Percentiles rank a stretch among this genome's conserved stretches.
Conservation (phyloP, 2,797 vertebrate species). For the Gymnocypris eckloni region DNA sequence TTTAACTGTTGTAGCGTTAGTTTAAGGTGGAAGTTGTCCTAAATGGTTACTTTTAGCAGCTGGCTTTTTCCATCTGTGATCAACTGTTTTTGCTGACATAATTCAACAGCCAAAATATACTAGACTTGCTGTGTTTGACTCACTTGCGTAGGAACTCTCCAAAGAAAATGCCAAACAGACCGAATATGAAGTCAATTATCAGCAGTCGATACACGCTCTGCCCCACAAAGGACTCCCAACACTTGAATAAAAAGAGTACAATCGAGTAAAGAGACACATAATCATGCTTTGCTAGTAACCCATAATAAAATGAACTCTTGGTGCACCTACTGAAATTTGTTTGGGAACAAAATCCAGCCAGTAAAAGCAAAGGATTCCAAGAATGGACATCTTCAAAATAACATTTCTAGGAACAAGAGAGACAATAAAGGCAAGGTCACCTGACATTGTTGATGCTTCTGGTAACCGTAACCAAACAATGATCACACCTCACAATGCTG, state of each 20-base stretch:
- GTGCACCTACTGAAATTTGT: constrained; percentile 65
- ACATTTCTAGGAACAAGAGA: constrained; percentile 79
- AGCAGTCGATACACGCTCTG: constrained; percentile 93
- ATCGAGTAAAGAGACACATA: background rate
- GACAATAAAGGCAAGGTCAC: background rate
- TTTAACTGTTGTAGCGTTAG: background rate
- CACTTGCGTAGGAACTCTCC: constrained; percentile 95
- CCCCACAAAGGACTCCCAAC: constrained; percentile 93
- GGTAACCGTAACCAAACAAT: background rate
- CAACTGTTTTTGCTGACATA: background rate
- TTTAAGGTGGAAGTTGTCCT: background rate
- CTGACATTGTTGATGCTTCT: background rate
- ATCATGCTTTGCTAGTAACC: background rate
- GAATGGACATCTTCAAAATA: constrained; percentile 87
- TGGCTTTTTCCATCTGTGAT: background rate
- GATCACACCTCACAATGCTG: constrained; percentile 83
- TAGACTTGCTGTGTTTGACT: constrained; percentile 36
- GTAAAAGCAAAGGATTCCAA: constrained; percentile 91
- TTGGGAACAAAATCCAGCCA: constrained; percentile 83
- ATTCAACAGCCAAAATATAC: background rate
- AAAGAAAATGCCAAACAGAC: constrained; percentile 88
- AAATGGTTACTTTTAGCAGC: background rate
- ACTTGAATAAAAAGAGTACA: constrained; percentile 72
- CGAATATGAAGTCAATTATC: constrained; percentile 91
- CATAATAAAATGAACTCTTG: background rate